These are phyloP conservation scores for Zoanthus sansibaricus DNA, from an alignment of 92 coral and sea anemone species.

Conservation along the genomic window DNA sequence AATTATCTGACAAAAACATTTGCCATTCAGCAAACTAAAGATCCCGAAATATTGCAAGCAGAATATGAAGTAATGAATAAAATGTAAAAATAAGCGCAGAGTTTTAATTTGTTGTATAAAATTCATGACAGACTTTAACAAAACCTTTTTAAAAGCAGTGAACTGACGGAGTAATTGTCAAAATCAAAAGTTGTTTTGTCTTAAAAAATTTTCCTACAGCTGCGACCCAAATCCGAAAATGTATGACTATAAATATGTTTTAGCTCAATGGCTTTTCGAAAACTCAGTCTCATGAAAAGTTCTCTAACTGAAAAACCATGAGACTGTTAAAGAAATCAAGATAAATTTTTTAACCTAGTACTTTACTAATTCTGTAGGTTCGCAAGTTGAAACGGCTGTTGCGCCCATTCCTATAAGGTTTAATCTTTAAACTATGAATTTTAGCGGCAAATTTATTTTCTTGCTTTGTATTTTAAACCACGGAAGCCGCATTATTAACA, in stretches of 20 bases:
- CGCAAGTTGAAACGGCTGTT: not conserved
- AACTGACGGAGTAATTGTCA: not conserved
- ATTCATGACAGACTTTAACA: too few relatives aligned
- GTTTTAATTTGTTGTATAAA: not conserved
- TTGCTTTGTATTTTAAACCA: constrained; percentile 19
- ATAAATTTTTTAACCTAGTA: too few relatives aligned
- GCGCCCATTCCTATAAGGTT: not conserved
- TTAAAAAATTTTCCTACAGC: not conserved
- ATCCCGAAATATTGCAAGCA: not conserved
- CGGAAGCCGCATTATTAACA: constrained; percentile 45
- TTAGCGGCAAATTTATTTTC: constrained; percentile 37
- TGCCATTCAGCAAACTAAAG: not conserved
- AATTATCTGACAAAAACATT: not conserved
- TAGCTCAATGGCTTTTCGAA: too few relatives aligned
- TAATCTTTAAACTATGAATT: not conserved
- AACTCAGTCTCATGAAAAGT: too few relatives aligned
- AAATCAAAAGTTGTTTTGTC: not conserved
- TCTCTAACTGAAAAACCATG: too few relatives aligned
- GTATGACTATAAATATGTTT: too few relatives aligned
- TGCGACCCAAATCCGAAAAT: too few relatives aligned
- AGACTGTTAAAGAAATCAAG: too few relatives aligned
- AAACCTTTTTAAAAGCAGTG: not conserved
- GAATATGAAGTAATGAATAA: not conserved
- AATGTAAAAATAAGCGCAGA: not conserved
- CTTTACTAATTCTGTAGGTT: not conserved